phyloP scores from a whole-genome alignment of 2,888 invertebrate genomes.

The Esperia sulphurella region DNA sequence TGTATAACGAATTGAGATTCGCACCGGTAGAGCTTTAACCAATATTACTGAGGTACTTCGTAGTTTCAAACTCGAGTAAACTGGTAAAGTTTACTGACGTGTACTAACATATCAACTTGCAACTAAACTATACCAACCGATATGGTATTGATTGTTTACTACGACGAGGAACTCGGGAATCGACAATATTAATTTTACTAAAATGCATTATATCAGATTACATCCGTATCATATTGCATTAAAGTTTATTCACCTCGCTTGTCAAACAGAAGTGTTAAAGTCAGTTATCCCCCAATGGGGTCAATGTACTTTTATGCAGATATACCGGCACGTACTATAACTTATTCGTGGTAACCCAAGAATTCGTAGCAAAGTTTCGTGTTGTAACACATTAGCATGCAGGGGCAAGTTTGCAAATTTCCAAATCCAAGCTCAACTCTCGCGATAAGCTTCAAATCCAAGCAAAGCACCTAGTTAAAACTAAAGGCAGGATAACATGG shows the following conservation, averaged over 20 bases:
- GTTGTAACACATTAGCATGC: slow-evolving; percentile 2
- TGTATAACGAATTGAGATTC: slow-evolving; percentile 5
- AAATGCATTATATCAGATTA: neutral
- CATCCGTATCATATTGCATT: no score
- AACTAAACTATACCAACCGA: slow-evolving; percentile 6
- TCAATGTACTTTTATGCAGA: no score
- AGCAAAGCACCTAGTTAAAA: slow-evolving; percentile 30
- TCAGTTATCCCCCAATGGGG: neutral
- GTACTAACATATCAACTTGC: slow-evolving; percentile 1
- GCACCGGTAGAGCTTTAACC: neutral
- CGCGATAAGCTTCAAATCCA: slow-evolving; percentile 21
- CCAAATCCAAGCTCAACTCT: slow-evolving; percentile 4
- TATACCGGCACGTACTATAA: no score
- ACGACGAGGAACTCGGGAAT: no score
- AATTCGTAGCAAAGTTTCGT: neutral
- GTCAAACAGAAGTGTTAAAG: no score
- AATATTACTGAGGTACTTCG: slow-evolving; percentile 1
- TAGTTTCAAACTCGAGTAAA: slow-evolving; percentile 10
- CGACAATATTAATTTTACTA: neutral
- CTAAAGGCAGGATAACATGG: slow-evolving; percentile 19
- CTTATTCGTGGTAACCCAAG: neutral
- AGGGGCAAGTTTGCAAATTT: slow-evolving; percentile 2
- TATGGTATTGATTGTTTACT: neutral
- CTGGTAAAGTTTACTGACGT: slow-evolving; percentile 8
- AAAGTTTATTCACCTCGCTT: no score